A percentile compares a stretch with the other conserved stretches of the same genome.
Conservation (phyloP, 2,888 invertebrate species). For the Chaetogeoica ovagalla region DNA sequence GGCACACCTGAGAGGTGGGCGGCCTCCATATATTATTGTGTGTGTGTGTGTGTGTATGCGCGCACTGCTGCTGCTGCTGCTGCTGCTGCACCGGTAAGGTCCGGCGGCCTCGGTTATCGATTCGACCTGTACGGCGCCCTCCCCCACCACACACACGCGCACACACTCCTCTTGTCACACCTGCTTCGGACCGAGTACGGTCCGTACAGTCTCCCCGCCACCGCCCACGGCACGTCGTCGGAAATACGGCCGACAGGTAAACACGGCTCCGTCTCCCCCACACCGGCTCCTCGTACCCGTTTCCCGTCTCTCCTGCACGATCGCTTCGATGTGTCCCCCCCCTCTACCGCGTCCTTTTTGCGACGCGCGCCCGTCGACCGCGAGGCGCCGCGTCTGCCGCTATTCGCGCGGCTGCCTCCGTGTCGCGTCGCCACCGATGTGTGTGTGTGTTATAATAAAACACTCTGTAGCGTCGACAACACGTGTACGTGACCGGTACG, state of each 20-base stretch:
- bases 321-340: not conserved
- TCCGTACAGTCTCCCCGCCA: not conserved
- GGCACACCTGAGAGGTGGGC: conserved; percentile 50
- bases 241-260: conserved; percentile 45
- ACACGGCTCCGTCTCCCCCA: not conserved
- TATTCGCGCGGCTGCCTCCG: not conserved
- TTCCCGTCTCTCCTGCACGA: not conserved
- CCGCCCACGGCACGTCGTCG: conserved; percentile 40
- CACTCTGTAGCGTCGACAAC: not conserved
- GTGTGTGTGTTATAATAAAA: not conserved
- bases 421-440: not conserved
- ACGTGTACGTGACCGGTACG: conserved; percentile 36
- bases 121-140: conserved; percentile 50
- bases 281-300: not conserved
- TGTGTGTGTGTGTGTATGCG: conserved; percentile 17
- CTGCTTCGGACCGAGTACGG: not conserved
- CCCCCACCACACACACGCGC: not conserved
- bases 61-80: not conserved
- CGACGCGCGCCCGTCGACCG: not conserved
- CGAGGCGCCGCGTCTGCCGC: conserved; percentile 26
- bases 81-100: conserved; percentile 38
- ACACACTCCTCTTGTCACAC: too few species aligned
- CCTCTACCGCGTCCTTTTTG: not conserved
- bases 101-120: conserved; percentile 51
- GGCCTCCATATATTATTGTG: not conserved